phyloP scores from a whole-genome alignment of 2,888 invertebrate genomes.

The Ptychoptera contaminata region DNA sequence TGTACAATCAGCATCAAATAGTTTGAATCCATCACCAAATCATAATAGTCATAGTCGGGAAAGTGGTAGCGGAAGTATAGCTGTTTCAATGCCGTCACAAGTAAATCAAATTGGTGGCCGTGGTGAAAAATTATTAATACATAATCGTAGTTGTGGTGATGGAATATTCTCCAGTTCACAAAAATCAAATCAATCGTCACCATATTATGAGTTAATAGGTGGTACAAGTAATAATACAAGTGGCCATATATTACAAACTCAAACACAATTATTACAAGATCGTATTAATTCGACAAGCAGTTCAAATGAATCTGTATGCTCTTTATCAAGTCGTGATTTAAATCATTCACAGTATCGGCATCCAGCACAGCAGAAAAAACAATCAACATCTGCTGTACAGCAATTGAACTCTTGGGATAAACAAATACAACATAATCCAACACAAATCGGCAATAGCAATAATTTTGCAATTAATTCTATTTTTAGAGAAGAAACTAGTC shows the following conservation, averaged over 20 bases:
- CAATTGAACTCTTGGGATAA: too few relatives aligned
- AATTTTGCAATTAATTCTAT: too few relatives aligned
- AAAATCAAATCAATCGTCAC: conserved; percentile 6
- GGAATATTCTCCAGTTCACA: conserved; percentile 3
- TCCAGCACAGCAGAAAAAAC: not conserved
- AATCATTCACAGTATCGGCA: not conserved
- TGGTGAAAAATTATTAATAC: not conserved
- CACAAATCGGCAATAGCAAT: too few relatives aligned
- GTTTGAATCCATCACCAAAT: conserved; percentile 19
- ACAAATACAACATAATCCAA: too few relatives aligned
- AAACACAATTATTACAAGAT: conserved; percentile 14
- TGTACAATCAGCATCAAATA: too few relatives aligned
- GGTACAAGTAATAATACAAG: not conserved
- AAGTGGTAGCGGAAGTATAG: conserved; percentile 12
- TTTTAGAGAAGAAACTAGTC: conserved; percentile 2
- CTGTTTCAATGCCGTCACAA: conserved; percentile 19
- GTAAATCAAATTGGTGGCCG: conserved; percentile 8
- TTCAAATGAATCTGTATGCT: conserved; percentile 72
- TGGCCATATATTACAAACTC: conserved; percentile 2
- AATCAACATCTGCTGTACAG: too few relatives aligned
- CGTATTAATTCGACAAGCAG: conserved; percentile 47
- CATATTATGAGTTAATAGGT: conserved; percentile 3
- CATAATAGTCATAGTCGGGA: conserved; percentile 4
- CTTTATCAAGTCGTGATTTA: conserved; percentile 39
- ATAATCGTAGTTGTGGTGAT: conserved; percentile 2